Conservation (phyloP, 2,113 vertebrate genomes). For the Odocoileus virginianus region DNA sequence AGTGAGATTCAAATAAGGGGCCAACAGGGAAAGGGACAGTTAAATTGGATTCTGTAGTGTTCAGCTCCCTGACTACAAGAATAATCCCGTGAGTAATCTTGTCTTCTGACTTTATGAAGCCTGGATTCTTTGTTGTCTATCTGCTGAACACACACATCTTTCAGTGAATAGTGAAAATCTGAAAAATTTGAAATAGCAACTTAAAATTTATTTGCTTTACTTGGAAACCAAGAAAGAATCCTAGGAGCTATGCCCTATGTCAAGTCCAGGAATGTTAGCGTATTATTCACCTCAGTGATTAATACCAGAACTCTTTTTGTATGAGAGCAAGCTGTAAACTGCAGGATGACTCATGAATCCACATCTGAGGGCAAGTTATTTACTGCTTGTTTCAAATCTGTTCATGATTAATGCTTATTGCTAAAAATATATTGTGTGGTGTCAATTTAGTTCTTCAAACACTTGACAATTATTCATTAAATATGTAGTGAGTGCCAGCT, state of each 20-base stretch:
- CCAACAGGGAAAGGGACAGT: not conserved
- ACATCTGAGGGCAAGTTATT: not conserved
- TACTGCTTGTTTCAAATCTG: not conserved
- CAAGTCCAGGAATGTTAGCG: not conserved
- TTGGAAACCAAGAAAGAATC: constrained; percentile 21
- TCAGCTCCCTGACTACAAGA: not conserved
- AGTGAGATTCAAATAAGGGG: not conserved
- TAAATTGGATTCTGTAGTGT: not conserved
- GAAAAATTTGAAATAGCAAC: constrained; percentile 25
- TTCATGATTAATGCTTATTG: not conserved
- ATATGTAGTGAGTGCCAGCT: not conserved
- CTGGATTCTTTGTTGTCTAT: not conserved
- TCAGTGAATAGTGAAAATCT: not conserved
- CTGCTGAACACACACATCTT: not conserved
- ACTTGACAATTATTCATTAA: not conserved
- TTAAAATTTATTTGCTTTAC: constrained; percentile 44
- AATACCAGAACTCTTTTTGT: constrained; percentile 2
- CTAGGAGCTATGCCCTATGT: not conserved
- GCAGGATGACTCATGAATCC: not conserved
- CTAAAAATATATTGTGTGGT: not conserved
- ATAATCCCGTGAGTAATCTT: constrained; percentile 41
- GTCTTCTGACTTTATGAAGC: constrained; percentile 9
- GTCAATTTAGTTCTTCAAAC: not conserved
- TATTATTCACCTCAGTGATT: constrained; percentile 18
- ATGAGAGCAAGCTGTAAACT: constrained; percentile 4